Evolutionary conservation across 2,797 vertebrate species (phyloP), one percentile per base, ranked within the genome.

Genomic region (Ctenochaetus hawaiiensis): DNA sequence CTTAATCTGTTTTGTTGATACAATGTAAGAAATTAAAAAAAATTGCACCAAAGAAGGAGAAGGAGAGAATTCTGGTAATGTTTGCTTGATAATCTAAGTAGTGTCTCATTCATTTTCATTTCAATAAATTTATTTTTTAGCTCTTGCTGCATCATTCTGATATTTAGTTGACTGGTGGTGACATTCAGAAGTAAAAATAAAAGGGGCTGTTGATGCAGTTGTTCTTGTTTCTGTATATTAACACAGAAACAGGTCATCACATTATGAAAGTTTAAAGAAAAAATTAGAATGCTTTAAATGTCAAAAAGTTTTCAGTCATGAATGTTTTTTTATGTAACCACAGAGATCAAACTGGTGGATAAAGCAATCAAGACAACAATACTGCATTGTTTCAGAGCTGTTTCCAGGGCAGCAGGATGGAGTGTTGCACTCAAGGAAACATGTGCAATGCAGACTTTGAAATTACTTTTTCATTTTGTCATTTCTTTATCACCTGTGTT

Each of bases 261-360:
- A 9, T 41, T 41, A 41, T 11, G 11, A 2, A 41, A 41, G 11
- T 41, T 41, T 9, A 41, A 41, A 41, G 39, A 41, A 41, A 41
- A 41, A 41, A 12, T 11, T 9, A 11, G 8, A 41, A 9, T 41
- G 10, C 51, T 18, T 23, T 0, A 12, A 64, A 37, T 48, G 67
- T 74, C 54, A 68, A 54, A 71, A 77, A 67, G 34, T 77, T 57
- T 76, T 73, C 44, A 70, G 22, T 63, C 48, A 41, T 20, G 1
- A 11, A 49, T 23, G 23, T 48, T 56, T 20, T 78, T 80, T 57
- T 43, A 34, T 56, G 39, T 41, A 41, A 41, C 11, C 11, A 41
- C 39, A 41, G 39, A 41, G 11, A 41, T 41, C 39, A 41, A 41
- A 41, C 22, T 47, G 37, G 41, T 67, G 60, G 70, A 51, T 49